A percentile compares a stretch with the other conserved stretches of the same genome.
phyloP scores from a whole-genome alignment of 2,113 vertebrate species.

The Orientallactaga bullata region DNA sequence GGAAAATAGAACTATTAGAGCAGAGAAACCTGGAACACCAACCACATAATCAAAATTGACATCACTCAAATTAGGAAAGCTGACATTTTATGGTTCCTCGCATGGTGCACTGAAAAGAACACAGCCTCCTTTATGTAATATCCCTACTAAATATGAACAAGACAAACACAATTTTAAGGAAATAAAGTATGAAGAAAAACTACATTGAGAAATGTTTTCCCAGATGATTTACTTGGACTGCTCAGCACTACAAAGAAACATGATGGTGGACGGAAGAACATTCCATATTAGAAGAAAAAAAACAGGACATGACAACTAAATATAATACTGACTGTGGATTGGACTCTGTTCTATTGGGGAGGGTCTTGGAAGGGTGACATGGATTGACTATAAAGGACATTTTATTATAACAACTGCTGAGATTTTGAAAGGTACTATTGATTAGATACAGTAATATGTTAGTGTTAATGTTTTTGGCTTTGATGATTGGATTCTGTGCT shows the following conservation, averaged over 20 bases:
- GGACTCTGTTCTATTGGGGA: not conserved
- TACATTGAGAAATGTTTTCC: not conserved
- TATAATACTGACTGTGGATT: too few species aligned
- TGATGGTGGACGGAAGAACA: not conserved
- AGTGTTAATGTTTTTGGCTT: constrained; percentile 35
- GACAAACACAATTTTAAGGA: not conserved
- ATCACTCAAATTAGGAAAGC: not conserved
- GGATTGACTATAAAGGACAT: not conserved
- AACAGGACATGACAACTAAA: not conserved
- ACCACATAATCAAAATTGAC: constrained; percentile 2
- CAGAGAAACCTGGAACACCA: not conserved
- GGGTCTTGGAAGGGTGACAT: not conserved
- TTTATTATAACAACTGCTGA: not conserved
- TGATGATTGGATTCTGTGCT: not conserved
- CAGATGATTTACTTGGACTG: not conserved
- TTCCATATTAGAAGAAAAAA: not conserved
- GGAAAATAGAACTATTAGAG: not conserved
- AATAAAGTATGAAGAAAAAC: not conserved
- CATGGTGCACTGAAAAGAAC: not conserved
- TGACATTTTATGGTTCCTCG: not conserved
- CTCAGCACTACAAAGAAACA: too few species aligned
- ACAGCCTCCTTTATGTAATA: not conserved
- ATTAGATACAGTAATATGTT: not conserved
- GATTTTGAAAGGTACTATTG: not conserved
- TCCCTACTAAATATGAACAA: not conserved